Percentiles rank a stretch among this genome's conserved stretches.
Evolutionary conservation across 2,888 invertebrate species (phyloP).

Genomic region (Heliconius aoede): DNA sequence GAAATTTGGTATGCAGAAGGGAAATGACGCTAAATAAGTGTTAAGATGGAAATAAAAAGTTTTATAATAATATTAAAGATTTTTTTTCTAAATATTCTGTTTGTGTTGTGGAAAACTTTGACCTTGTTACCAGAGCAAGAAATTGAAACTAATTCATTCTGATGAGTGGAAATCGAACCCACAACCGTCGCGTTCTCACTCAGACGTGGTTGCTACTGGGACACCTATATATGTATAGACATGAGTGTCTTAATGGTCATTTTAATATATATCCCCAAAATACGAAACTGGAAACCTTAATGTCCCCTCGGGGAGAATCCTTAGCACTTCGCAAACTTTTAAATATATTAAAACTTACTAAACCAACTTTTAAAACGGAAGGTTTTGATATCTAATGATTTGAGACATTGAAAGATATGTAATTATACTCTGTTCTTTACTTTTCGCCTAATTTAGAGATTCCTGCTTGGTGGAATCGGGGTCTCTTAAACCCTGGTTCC

Average conservation of each 20-base stretch:
- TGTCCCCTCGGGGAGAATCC: conserved; percentile 19
- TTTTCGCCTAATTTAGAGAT: too few species aligned
- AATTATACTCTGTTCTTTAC: neutral
- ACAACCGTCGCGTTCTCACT: too few species aligned
- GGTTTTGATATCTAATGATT: neutral
- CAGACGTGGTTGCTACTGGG: too few species aligned
- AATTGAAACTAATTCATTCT: too few species aligned
- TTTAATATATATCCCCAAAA: neutral
- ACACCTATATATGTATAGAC: neutral
- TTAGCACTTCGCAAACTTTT: conserved; percentile 5
- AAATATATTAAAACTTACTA: conserved; percentile 8
- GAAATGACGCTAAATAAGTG: neutral
- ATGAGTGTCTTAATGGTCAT: neutral
- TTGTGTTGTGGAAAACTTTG: too few species aligned
- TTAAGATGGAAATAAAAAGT: too few species aligned
- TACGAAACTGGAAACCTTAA: conserved; percentile 19
- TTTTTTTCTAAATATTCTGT: too few species aligned
- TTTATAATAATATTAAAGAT: too few species aligned
- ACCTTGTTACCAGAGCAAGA: too few species aligned
- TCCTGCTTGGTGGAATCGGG: too few species aligned
- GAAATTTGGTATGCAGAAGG: neutral
- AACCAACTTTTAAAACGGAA: neutral
- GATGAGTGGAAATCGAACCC: too few species aligned
- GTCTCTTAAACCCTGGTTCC: too few species aligned
- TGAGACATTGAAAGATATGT: neutral